Base-by-base conservation (phyloP, 23 tunicate genomes). In the Trididemnum miniatum region DNA sequence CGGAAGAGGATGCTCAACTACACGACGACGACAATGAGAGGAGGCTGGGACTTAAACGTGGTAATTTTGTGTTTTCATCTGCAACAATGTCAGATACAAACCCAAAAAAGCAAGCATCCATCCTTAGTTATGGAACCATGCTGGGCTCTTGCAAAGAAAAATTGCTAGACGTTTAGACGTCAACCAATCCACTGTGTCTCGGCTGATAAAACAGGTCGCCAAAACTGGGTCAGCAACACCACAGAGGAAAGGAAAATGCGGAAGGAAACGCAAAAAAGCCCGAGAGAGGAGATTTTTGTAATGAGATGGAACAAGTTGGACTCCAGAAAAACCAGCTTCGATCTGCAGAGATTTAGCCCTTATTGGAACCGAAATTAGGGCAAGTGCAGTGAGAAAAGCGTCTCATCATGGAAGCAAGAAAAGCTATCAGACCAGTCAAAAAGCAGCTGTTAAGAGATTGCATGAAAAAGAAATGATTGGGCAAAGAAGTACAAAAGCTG, bases 401-500 rank as follows among this genome's bases (percentile, higher is more conserved):
- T 27, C 76, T 62, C 24, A 25, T 71, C 25, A 29, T 32, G 40
- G 40, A 12, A 18, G 76, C 37, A 20, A 31, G 76, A 5, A 71
- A 71, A 71, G 76, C 76, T 5, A 71, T 32, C 12, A 29, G 40
- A 12, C 76, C 76, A 20, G 22, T 71, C 25, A 71, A 71, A 71
- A 71, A 22, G 76, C 76, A 28, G 38, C 76, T 71, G 25, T 34
- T 71, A 12, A 71, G 37, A 35, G n/a, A 34, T 23, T 26, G 31
- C 28, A 71, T 71, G 76, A 71, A 71, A 32, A 29, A 18, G 40
- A 71, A 71, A 71, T 15, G 38, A 32, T 5, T 71, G 76, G 76
- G 76, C 76, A 5, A 71, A 34, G 29, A 71, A 71, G n/a, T 22
- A 71, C 76, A 71, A 71, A 71, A 71, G n/a, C 76, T 71, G 76